Evolutionary conservation across 2,113 vertebrate species (phyloP), one percentile per base, ranked within the genome.

Genomic region (Pimephales promelas): DNA sequence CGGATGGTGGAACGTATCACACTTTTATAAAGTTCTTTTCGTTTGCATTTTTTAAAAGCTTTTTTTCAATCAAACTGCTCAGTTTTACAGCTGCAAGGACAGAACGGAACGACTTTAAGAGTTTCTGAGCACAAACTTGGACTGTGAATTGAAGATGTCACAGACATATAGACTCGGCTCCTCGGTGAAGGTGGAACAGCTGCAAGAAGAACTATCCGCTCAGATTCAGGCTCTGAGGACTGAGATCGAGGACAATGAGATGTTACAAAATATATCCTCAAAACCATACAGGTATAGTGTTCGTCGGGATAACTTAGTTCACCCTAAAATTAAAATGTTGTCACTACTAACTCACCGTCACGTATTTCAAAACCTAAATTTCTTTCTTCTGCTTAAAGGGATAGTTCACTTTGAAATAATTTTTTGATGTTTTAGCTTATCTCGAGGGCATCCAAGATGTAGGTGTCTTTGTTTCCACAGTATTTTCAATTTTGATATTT

Each of bases 201-300:
- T 94, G 89, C 94, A 96, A 86, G 91, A 92, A 56, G 93, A 95
- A 59, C 84, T 95, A 88, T 90, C 87, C 0, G 54, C 22, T 3
- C 92, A 89, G 16, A 40, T 95, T 68, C 75, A 88, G 14, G 91
- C 94, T 64, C 91, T 96, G 59, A 92, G 87, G 85, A 86, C 80
- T 4, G 92, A 94, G 87, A 89, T 89, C 49, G 91, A 94, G 82
- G 91, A 90, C 57, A 91, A 78, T 28, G 88, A 88, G 8, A 36
- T 85, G 78, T 79, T 86, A 3, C 85, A 82, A 22, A 85, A 81
- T 68, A 73, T 64, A 77, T 22, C 77, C 0, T 66, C 47, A 31
- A 64, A 28, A 71, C 66, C 80, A 16, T 90, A 88, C 85, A 93
- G 94, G n/a, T n/a, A n/a, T n/a, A n/a, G n/a, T n/a, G n/a, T n/a